phyloP scores from a whole-genome alignment of 2,113 vertebrate species.

The Poeciliopsis prolifica region DNA sequence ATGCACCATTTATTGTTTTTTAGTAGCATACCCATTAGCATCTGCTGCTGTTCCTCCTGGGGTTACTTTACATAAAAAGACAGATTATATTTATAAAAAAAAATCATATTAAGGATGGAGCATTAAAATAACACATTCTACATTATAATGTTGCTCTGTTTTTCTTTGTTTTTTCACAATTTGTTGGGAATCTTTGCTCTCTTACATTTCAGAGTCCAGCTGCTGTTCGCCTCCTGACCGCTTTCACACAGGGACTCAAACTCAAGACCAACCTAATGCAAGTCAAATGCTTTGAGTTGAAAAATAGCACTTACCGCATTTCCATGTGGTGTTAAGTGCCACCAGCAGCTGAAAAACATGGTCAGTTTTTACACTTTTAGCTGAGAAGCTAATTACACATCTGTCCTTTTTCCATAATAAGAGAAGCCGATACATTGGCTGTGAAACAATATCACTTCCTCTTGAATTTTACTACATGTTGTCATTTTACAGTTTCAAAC shows the following conservation, averaged over 20 bases:
- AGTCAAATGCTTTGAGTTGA: constrained; percentile 49
- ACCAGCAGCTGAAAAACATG: neutral
- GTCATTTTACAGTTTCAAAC: too few species aligned
- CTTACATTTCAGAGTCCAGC: neutral
- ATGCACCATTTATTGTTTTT: neutral
- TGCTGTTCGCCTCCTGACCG: constrained; percentile 8
- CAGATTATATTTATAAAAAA: too few species aligned
- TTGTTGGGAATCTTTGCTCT: constrained; percentile 20
- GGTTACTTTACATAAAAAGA: too few species aligned
- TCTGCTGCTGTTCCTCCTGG: too few species aligned
- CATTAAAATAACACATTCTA: too few species aligned
- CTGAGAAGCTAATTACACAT: neutral
- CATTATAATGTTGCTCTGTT: constrained; percentile 6
- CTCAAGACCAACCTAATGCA: constrained; percentile 47
- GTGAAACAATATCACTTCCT: too few species aligned
- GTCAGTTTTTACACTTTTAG: constrained; percentile 3
- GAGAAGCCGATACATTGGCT: neutral
- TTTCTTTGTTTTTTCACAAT: constrained; percentile 5
- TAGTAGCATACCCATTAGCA: too few species aligned
- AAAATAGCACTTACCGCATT: constrained; percentile 42
- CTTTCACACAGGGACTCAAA: constrained; percentile 34
- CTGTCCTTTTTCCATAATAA: constrained; percentile 8
- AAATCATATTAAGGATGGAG: too few species aligned
- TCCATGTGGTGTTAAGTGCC: constrained; percentile 19
- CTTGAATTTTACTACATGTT: too few species aligned